A percentile compares a stretch with the other conserved stretches of the same genome.
Conservation (phyloP, 1,140 invertebrate species). For the Apis laboriosa region DNA sequence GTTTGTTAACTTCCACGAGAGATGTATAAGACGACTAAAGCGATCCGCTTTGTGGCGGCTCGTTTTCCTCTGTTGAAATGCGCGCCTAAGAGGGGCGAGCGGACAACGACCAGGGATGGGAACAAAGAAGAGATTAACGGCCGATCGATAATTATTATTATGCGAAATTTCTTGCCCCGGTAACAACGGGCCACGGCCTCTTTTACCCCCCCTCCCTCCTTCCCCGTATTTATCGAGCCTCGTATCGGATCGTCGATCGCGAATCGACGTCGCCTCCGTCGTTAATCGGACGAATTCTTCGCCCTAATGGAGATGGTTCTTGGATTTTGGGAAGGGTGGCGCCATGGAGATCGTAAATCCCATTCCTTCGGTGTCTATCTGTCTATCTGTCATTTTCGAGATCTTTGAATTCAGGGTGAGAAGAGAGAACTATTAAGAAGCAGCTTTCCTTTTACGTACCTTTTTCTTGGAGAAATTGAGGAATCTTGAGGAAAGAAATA, state of each 20-base stretch:
- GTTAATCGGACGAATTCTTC: constrained; percentile 11
- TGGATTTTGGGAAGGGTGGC: not conserved
- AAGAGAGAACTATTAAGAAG: no score
- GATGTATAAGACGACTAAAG: constrained; percentile 69
- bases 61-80: constrained; percentile 58
- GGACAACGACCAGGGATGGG: constrained; percentile 27
- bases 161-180: constrained; percentile 61
- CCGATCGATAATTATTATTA: constrained; percentile 73
- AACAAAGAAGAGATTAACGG: constrained; percentile 73
- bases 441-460: no score
- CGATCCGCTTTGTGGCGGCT: constrained; percentile 70
- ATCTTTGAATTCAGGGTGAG: no score
- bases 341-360: no score
- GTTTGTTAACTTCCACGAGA: constrained; percentile 76
- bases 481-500: no score
- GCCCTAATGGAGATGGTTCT: not conserved
- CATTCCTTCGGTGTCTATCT: no score
- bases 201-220: not conserved
- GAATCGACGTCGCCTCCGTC: constrained; percentile 15
- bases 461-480: no score
- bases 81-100: not conserved
- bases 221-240: constrained; percentile 50
- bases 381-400: not conserved
- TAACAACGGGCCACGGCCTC: not conserved
- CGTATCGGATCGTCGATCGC: constrained; percentile 41